Evolutionary conservation across 37 sponge, comb jelly and placozoan genomes (phyloP), one percentile per base, ranked within the genome.

Genomic region (Mnemiopsis leidyi): DNA sequence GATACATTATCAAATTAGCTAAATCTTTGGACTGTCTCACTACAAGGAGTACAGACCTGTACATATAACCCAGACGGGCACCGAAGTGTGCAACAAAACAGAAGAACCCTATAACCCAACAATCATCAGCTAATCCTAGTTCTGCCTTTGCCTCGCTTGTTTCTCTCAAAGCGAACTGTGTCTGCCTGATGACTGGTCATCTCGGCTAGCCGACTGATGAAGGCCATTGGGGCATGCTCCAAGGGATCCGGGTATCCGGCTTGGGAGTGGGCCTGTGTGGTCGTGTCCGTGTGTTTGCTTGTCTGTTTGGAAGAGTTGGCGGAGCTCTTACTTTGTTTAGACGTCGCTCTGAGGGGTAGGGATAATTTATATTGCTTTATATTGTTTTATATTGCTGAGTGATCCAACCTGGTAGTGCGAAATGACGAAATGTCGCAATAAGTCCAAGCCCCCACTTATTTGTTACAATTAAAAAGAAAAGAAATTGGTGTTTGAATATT

Each of bases 111-210:
- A 48, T 18, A 5, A 48, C 9, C 9, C 5, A 48, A 13, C 13
- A 48, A 18, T 7, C 79, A 77, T 77, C 79, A 77, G 33, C 79
- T 77, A 32, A 77, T 32, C 79, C 79, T 38, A 85, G 90, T 85
- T 38, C 90, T 38, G 0, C 13, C 29, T 39, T 85, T 85, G 61
- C 61, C 61, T 2, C 90, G 39, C 21, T 40, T 38, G 39, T 23
- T 85, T 61, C 35, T 38, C 48, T 85, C 90, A 0, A 85, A 38
- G 26, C 90, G 24, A 1, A 85, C 90, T 25, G 90, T 85, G 90
- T 85, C 90, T 21, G 35, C 24, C 29, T 85, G 90, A 61, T 85
- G 90, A 5, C 38, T 36, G 24, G 90, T 85, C 90, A 85, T 85
- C 61, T 85, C 90, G 0, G 90, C 90, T 1, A 85, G 90, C 2